Evolutionary conservation across 1,140 invertebrate genomes (phyloP), one percentile per base, ranked within the genome.

Genomic region (Acromyrmex charruanus): DNA sequence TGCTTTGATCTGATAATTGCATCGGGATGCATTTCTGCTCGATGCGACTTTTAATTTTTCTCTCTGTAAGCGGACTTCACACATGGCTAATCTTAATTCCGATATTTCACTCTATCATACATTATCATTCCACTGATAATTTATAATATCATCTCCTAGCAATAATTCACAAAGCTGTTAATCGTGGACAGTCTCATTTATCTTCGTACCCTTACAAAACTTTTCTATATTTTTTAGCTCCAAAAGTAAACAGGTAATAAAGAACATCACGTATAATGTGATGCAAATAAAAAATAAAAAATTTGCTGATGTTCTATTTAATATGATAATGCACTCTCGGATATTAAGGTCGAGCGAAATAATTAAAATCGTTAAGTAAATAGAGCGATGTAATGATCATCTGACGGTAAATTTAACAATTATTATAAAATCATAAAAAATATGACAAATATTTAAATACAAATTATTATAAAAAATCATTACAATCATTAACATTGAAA

Each of bases 361-460:
- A 69, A 71, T 81, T 81, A 81, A 69, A 81, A 71, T 39, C 65
- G 58, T 81, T 71, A 81, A 81, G 6, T 44, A 77, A 77, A 55
- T 69, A 68, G 53, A 69, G 77, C 77, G 65, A 58, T 21, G 5
- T 69, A 53, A 69, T 71, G 7, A 44, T 80, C 39, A n/a, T 39
- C 14, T 16, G n/a, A 81, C 49, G 31, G 31, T 49, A 71, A 77
- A 31, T n/a, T 77, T 28, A 44, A 65, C 10, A 65, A 63, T 44
- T 25, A 44, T 77, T 75, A 55, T 35, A 58, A 75, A 59, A 77
- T 44, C 16, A 16, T 63, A 49, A 31, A 35, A 35, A 55, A 18
- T 44, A 16, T 61, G 39, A 77, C 66, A n/a, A 77, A 58, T 7
- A 18, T 3, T 25, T 51, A 16, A 2, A 5, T 53, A 53, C 6